Evolutionary conservation across 2,888 invertebrate genomes (phyloP), one percentile per base, ranked within the genome.

Genomic region (Eupsilia transversa): DNA sequence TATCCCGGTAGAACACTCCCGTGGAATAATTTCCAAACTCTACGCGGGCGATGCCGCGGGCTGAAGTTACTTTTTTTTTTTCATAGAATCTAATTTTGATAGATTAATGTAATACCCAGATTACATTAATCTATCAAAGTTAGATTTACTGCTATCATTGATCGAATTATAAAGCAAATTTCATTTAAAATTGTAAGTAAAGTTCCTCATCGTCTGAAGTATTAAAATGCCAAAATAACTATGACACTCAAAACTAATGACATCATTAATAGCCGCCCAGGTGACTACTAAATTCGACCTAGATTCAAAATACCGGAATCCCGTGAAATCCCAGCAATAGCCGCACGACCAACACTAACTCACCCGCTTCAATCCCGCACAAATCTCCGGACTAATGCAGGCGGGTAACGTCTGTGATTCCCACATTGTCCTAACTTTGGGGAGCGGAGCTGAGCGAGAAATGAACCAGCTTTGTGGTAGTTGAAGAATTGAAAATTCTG

Each of bases 331-430:
- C 79, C 76, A 67, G 38, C 73, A 73, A 66, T 79, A 74, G 72
- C 78, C 79, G 54, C 75, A 87, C 72, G 74, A 87, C 78, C 79
- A 82, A 78, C 75, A 83, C 77, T 88, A 86, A 88, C 87, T 86
- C 81, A 82, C 80, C 72, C 67, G 76, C 59, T 78, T 79, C 73
- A 86, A 86, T 87, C 87, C 89, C 80, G 79, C 76, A 73, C 74
- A 88, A 88, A 86, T 86, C 84, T 83, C 89, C 84, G 75, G 80
- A 82, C 83, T 89, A 89, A 90, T 89, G 87, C 86, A 74, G 66
- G 84, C 69, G 66, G 82, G 70, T 69, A 75, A 66, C 77, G 80
- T 81, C 86, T 87, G 86, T 88, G 88, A 89, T 89, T 90, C 88
- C 87, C 84, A 84, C 86, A 86, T 78, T 85, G 70, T 87, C 89